A percentile compares a stretch with the other conserved stretches of the same genome.
These are phyloP conservation scores for Colostygia pectinataria DNA, from an alignment of 2,888 invertebrate species.

Conservation along the genomic window DNA sequence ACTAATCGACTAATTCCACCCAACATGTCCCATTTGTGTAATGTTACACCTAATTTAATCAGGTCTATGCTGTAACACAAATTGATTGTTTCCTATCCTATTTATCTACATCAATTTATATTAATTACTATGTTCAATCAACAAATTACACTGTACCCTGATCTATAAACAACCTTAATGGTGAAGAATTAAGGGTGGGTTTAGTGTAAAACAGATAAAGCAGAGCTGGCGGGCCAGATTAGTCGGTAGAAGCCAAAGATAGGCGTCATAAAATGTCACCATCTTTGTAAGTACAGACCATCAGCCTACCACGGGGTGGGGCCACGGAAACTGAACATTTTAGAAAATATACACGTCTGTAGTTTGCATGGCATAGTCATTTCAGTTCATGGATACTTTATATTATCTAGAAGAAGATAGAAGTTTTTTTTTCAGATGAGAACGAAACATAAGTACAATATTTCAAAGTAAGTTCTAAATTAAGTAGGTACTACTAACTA, in stretches of 20 bases:
- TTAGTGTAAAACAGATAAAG: slow-evolving; percentile 30
- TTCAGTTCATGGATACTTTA: no score
- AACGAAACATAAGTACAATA: no score
- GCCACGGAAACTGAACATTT: slow-evolving; percentile 30
- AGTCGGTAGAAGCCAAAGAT: slow-evolving; percentile 52
- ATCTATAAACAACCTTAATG: slow-evolving; percentile 30
- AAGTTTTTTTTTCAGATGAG: no score
- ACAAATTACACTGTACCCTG: slow-evolving; percentile 34
- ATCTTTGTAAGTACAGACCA: slow-evolving; percentile 57
- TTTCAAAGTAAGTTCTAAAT: no score
- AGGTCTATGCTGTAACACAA: slow-evolving; percentile 21
- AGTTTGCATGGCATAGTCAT: no score
- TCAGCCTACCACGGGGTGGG: slow-evolving; percentile 43
- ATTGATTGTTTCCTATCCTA: slow-evolving; percentile 34
- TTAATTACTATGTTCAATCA: slow-evolving; percentile 48
- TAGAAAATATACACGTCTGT: no score
- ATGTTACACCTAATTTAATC: slow-evolving; percentile 24
- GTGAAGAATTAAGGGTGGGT: slow-evolving; percentile 25
- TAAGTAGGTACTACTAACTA: no score
- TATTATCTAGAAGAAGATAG: no score
- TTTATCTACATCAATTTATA: slow-evolving; percentile 40
- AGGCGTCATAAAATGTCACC: slow-evolving; percentile 60
- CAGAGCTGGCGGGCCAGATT: slow-evolving; percentile 47
- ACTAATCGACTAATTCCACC: slow-evolving; percentile 6
- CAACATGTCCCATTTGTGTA: slow-evolving; percentile 12